Conservation (phyloP, 2,888 invertebrate species). For the Pristionchus arcanus region DNA sequence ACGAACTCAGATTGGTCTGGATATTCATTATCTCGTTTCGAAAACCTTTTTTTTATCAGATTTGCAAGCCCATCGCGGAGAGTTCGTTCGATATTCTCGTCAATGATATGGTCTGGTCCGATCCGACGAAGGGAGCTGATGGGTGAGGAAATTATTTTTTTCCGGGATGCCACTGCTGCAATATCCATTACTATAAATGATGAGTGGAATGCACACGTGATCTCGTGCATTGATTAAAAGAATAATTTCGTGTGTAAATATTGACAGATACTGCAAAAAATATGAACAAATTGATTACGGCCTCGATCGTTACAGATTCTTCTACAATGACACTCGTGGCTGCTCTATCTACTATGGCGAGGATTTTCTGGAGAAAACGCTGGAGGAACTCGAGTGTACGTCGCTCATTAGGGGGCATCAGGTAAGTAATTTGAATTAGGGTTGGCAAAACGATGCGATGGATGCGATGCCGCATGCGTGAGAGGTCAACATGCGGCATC, state of each 20-base stretch:
- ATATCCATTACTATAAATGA: no score
- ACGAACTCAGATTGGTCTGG: background rate
- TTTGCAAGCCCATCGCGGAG: background rate
- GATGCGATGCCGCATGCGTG: no score
- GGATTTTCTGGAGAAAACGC: background rate
- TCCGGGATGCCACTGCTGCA: no score
- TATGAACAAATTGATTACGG: no score
- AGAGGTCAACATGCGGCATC: no score
- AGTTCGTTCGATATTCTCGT: background rate
- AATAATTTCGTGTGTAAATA: no score
- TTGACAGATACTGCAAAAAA: no score
- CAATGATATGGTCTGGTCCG: background rate
- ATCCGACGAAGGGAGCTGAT: background rate
- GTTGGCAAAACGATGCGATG: no score
- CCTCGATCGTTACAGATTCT: background rate
- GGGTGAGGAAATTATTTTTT: background rate
- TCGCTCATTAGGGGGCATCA: background rate
- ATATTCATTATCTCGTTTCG: background rate
- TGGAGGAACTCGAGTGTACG: background rate
- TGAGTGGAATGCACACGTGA: no score
- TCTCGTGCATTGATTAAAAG: no score
- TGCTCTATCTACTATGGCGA: background rate
- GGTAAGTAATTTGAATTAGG: background rate
- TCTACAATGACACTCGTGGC: background rate
- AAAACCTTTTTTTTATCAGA: background rate